Evolutionary conservation across 92 coral and sea anemone genomes (phyloP), one percentile per base, ranked within the genome.

Genomic region (Epizoanthus fatuus): DNA sequence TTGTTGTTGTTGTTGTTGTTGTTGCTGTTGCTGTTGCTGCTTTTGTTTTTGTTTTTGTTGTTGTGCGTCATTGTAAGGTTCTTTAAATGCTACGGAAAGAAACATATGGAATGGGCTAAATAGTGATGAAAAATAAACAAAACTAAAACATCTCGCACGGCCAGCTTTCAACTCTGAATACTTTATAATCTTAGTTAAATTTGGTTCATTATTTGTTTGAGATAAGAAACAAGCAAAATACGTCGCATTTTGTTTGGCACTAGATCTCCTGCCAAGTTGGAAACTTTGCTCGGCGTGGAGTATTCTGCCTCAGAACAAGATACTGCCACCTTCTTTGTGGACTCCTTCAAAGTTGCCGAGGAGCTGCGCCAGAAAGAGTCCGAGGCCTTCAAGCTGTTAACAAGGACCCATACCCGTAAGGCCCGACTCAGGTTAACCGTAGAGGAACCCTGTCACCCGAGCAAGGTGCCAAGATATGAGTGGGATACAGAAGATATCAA

Each of bases 371-470:
- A 47, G 2, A 44, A 66, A 17, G 59, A 81, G 47, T 75, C 86
- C 10, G 86, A 81, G 45, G 73, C 74, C 17, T 81, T 81, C 64
- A 49, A 81, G 16, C 44, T 81, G 59, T 49, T 81, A 16, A 45
- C 73, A 5, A 63, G 14, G 11, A 47, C 67, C 51, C 56, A 62
- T 14, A 40, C 63, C 57, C 84, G 84, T 14, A 63, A n/a, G 1
- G 74, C 71, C 22, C 74, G 84, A 12, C 70, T 59, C 16, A 64
- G 84, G 16, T 57, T 80, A 14, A 42, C 17, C 14, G 84, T 63
- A 7, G 37, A 63, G 74, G 84, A 80, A 17, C 54, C 53, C 55
- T 64, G 84, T 35, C 3, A 80, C 13, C 74, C 84, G 44, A 25
- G 42, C 8, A 42, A 65, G 71, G 47, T 65, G 44, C 47, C 16